phyloP scores from a whole-genome alignment of 2,797 vertebrate genomes.

The Tinamus major region DNA sequence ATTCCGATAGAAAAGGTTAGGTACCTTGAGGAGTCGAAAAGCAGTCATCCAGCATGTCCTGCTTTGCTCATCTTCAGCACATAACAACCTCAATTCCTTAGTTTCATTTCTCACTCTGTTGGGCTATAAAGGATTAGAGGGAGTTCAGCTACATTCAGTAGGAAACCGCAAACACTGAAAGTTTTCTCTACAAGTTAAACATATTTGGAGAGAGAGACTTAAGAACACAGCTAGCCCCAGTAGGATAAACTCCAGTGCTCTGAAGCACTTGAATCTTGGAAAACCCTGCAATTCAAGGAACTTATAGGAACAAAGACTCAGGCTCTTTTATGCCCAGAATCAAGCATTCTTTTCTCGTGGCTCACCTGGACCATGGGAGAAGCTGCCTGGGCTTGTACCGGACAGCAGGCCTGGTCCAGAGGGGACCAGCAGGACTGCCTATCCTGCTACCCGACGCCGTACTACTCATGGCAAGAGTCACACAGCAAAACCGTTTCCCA shows the following conservation, averaged over 20 bases:
- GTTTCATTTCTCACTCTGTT: conserved; percentile 90
- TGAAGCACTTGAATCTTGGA: neutral
- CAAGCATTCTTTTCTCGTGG: neutral
- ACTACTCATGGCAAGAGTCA: conserved; percentile 31
- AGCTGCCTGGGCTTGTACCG: neutral
- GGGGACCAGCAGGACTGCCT: neutral
- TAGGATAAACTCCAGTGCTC: neutral
- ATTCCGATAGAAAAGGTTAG: neutral
- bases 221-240: neutral
- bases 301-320: neutral
- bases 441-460: too few species aligned
- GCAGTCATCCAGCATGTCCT: conserved; percentile 96
- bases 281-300: neutral
- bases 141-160: neutral
- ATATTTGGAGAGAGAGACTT: neutral
- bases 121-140: conserved; percentile 80
- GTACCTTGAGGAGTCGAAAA: conserved; percentile 95
- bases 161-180: neutral
- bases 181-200: neutral
- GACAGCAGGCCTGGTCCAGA: neutral
- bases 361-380: neutral
- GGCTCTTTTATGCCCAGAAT: neutral
- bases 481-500: conserved; percentile 49
- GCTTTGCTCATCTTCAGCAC: conserved; percentile 95
- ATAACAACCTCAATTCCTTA: conserved; percentile 94